Percentiles rank a stretch among this genome's conserved stretches.
Evolutionary conservation across 2,888 invertebrate species (phyloP).

Genomic region (Oeneis ivallda): DNA sequence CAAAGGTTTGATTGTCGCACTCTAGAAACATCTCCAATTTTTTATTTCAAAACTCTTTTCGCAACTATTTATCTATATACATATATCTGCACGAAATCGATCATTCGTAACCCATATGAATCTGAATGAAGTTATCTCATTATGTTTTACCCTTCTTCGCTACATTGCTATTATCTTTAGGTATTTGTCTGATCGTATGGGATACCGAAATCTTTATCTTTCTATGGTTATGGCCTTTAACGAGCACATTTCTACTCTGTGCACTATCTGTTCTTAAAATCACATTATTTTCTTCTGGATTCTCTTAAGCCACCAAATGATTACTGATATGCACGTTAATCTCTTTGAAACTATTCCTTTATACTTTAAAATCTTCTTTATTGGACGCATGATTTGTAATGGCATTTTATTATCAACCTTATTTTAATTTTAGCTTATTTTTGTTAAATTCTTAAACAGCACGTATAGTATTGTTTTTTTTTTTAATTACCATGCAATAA

Average conservation of each 20-base stretch:
- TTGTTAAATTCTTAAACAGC: slow-evolving; percentile 30
- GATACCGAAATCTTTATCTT: slow-evolving; percentile 59
- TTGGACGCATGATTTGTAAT: slow-evolving; percentile 36
- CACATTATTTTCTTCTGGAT: slow-evolving; percentile 39
- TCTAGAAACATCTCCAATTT: slow-evolving; percentile 47
- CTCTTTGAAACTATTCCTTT: slow-evolving; percentile 27
- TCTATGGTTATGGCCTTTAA: slow-evolving; percentile 42
- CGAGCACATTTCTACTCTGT: slow-evolving; percentile 47
- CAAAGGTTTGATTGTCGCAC: slow-evolving; percentile 76
- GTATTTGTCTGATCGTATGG: slow-evolving; percentile 43
- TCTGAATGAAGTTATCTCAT: slow-evolving; percentile 25
- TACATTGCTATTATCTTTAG: slow-evolving; percentile 44
- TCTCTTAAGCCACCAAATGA: slow-evolving; percentile 29
- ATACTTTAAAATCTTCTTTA: slow-evolving; percentile 29
- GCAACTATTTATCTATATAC: slow-evolving; percentile 25
- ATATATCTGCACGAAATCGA: slow-evolving; percentile 34
- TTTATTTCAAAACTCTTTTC: slow-evolving; percentile 34
- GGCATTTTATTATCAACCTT: slow-evolving; percentile 31
- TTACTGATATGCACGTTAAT: slow-evolving; percentile 35
- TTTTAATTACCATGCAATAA: slow-evolving; percentile 43
- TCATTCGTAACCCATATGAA: slow-evolving; percentile 66
- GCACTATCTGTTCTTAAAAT: slow-evolving; percentile 45
- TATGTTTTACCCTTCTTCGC: slow-evolving; percentile 46
- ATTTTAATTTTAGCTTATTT: slow-evolving; percentile 31
- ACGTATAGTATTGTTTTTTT: slow-evolving; percentile 37